Evolutionary conservation across 2,888 invertebrate genomes (phyloP).

Genomic region (Thecocarcelia acutangulata): DNA sequence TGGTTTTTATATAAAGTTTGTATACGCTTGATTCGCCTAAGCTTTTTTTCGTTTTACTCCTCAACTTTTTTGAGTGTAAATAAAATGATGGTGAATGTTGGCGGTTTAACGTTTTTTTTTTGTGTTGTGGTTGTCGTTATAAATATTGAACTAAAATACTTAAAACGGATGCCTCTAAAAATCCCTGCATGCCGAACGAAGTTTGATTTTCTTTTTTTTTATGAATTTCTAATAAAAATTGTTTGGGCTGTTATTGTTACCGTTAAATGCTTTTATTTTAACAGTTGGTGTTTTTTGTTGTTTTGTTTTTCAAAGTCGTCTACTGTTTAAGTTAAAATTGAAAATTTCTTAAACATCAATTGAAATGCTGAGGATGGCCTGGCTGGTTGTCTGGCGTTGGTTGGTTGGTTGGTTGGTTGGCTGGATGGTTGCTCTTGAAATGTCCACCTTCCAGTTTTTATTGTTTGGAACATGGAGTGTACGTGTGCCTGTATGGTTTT

Average conservation of each 20-base stretch:
- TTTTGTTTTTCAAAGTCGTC: conserved; percentile 10
- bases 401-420: conserved; percentile 55
- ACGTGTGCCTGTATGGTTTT: conserved; percentile 46
- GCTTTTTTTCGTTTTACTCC: neutral
- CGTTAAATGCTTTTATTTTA: conserved; percentile 57
- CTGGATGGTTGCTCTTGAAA: conserved; percentile 63
- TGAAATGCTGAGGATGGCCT: conserved; percentile 48
- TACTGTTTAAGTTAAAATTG: conserved; percentile 13
- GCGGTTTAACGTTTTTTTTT: conserved; percentile 14
- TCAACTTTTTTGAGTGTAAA: conserved; percentile 45
- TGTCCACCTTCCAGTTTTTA: conserved; percentile 65
- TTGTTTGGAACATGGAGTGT: conserved; percentile 34
- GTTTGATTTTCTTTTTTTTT: conserved; percentile 24
- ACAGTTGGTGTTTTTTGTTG: conserved; percentile 43
- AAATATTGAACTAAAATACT: conserved; percentile 52
- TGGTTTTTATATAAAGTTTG: too few species aligned
- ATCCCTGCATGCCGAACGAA: conserved; percentile 63
- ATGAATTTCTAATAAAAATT: conserved; percentile 54
- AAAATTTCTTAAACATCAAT: conserved; percentile 50
- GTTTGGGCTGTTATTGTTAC: conserved; percentile 54
- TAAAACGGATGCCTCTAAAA: conserved; percentile 50
- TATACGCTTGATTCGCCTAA: too few species aligned
- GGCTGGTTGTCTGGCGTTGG: conserved; percentile 29
- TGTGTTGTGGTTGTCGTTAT: neutral
- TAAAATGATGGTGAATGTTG: conserved; percentile 45